These are phyloP conservation scores for Platygyra sinensis DNA, from an alignment of 64 coral and sea anemone genomes.

Conservation along the genomic window DNA sequence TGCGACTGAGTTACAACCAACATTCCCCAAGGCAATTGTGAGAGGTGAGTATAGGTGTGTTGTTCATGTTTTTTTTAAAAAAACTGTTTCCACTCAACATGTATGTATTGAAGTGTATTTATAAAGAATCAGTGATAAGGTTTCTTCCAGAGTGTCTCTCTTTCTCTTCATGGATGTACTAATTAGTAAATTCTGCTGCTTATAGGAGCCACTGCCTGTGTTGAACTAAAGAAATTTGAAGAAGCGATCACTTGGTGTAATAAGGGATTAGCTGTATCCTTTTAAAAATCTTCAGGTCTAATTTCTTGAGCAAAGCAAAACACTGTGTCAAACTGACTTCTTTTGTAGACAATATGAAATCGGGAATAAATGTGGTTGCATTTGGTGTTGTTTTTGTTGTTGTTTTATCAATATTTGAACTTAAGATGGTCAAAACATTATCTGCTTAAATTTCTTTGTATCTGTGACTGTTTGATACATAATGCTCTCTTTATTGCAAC, in stretches of 20 bases:
- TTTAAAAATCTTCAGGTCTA: not conserved
- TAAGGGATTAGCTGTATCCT: not conserved
- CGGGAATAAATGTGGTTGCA: not conserved
- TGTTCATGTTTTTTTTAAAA: not conserved
- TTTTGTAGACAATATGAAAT: not conserved
- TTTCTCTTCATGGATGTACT: not conserved
- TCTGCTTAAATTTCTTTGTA: too few relatives aligned
- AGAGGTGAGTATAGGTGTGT: not conserved
- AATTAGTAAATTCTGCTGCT: not conserved
- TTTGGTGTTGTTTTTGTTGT: too few relatives aligned
- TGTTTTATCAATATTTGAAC: too few relatives aligned
- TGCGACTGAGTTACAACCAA: too few relatives aligned
- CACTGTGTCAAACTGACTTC: not conserved
- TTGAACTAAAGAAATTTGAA: not conserved
- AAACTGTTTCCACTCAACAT: not conserved
- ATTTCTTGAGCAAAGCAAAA: not conserved
- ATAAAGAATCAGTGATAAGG: not conserved
- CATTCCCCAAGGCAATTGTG: too few relatives aligned
- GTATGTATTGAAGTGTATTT: not conserved
- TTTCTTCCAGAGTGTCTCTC: not conserved
- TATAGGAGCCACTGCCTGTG: not conserved
- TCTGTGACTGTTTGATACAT: too few relatives aligned
- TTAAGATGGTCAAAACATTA: too few relatives aligned
- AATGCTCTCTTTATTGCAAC: too few relatives aligned
- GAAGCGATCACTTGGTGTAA: not conserved